Evolutionary conservation across 2,888 invertebrate species (phyloP).

Genomic region (Amphipyra tragopoginis): DNA sequence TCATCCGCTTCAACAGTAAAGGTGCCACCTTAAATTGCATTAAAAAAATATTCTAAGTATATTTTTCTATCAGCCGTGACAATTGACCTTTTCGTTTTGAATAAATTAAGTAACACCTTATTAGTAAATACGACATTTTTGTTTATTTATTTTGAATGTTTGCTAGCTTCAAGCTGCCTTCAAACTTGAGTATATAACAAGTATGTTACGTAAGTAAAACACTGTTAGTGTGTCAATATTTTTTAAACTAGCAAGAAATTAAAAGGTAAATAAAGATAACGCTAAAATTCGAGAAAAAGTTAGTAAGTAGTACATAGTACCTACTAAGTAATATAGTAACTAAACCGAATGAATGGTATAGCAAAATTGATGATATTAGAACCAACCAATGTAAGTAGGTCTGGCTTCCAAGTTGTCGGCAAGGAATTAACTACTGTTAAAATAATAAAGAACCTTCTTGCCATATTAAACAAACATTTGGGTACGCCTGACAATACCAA

Average conservation of each 20-base stretch:
- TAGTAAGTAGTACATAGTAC: no score
- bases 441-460: not conserved
- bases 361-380: no score
- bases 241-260: no score
- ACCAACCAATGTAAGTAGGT: no score
- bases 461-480: slow-evolving; percentile 18
- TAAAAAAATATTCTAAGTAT: slow-evolving; percentile 10
- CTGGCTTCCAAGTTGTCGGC: no score
- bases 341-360: no score
- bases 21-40: no score
- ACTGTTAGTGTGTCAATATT: slow-evolving; percentile 8
- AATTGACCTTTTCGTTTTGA: slow-evolving; percentile 48
- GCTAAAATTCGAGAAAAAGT: no score
- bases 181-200: slow-evolving; percentile 33
- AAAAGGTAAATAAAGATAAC: no score
- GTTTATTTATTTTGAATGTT: slow-evolving; percentile 47
- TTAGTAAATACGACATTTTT: slow-evolving; percentile 42
- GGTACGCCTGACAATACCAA: slow-evolving; percentile 29
- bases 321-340: no score
- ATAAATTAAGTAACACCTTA: slow-evolving; percentile 50
- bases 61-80: slow-evolving; percentile 18
- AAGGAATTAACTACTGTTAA: not conserved
- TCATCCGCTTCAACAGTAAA: no score
- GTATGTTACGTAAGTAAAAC: slow-evolving; percentile 37
- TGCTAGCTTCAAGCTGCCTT: slow-evolving; percentile 42